Evolutionary conservation across 2,113 vertebrate species (phyloP).

Genomic region (Condylura cristata): DNA sequence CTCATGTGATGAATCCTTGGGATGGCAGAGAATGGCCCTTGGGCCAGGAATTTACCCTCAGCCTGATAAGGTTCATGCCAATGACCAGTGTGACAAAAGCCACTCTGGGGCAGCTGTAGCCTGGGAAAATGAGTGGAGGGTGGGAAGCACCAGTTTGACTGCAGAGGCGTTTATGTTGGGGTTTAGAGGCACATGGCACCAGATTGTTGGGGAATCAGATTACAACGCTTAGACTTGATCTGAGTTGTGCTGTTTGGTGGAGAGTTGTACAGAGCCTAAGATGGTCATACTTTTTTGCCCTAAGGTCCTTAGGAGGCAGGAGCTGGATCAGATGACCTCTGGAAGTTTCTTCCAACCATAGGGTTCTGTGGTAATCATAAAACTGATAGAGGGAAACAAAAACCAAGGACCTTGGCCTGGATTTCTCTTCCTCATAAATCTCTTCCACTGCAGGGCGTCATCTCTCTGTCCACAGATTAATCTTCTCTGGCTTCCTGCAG

Average conservation of each 20-base stretch:
- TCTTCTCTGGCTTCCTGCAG: constrained; percentile 63
- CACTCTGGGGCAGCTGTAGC: background rate
- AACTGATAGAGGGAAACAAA: constrained; percentile 54
- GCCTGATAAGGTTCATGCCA: background rate
- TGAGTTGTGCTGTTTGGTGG: background rate
- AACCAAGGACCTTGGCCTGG: constrained; percentile 31
- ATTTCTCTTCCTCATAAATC: constrained; percentile 62
- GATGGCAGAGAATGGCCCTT: background rate
- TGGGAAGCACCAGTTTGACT: background rate
- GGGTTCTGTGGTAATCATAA: background rate
- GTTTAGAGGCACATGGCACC: no score
- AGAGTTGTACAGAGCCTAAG: background rate
- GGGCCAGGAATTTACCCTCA: background rate
- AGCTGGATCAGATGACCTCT: constrained; percentile 9
- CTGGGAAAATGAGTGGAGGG: background rate
- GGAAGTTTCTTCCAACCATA: constrained; percentile 52
- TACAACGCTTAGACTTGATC: background rate
- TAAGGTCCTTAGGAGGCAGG: background rate
- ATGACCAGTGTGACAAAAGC: background rate
- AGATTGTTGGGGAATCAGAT: background rate
- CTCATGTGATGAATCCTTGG: background rate
- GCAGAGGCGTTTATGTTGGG: background rate
- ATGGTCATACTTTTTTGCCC: background rate
- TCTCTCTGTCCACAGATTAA: constrained; percentile 51
- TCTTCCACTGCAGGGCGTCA: background rate